A percentile compares a stretch with the other conserved stretches of the same genome.
These are phyloP conservation scores for Siniperca scherzeri DNA, from an alignment of 2,797 vertebrate species.

Conservation along the genomic window DNA sequence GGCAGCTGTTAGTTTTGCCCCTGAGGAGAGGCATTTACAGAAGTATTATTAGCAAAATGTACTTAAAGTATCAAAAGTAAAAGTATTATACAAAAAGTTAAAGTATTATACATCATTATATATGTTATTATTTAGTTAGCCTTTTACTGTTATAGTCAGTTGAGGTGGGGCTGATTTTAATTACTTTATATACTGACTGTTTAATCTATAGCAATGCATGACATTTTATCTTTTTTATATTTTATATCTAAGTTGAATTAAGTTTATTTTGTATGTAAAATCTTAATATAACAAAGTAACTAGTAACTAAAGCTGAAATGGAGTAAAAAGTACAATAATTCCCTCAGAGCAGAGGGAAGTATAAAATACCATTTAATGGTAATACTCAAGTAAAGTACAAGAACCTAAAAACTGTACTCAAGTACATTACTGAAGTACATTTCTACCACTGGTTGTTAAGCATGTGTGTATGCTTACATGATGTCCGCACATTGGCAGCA, in stretches of 20 bases:
- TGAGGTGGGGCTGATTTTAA: background rate
- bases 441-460: background rate
- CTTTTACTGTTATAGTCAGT: background rate
- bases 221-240: background rate
- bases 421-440: background rate
- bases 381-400: constrained; percentile 1
- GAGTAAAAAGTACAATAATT: background rate
- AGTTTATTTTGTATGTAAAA: background rate
- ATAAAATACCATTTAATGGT: background rate
- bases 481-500: background rate
- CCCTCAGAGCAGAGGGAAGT: background rate
- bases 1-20: constrained; percentile 27
- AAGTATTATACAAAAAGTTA: background rate
- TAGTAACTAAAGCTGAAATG: background rate
- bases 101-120: background rate
- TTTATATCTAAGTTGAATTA: background rate
- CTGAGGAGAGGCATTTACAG: background rate
- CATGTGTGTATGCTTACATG: background rate
- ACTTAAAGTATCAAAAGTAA: background rate
- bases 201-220: background rate
- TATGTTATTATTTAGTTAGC: background rate
- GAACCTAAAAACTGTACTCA: background rate
- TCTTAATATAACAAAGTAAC: background rate
- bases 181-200: background rate
- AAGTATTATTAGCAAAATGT: background rate